A percentile compares a stretch with the other conserved stretches of the same genome.
These are phyloP conservation scores for Aurelia sp. DNA, from an alignment of 30 jellyfish, hydroid and myxozoan genomes.

Conservation along the genomic window DNA sequence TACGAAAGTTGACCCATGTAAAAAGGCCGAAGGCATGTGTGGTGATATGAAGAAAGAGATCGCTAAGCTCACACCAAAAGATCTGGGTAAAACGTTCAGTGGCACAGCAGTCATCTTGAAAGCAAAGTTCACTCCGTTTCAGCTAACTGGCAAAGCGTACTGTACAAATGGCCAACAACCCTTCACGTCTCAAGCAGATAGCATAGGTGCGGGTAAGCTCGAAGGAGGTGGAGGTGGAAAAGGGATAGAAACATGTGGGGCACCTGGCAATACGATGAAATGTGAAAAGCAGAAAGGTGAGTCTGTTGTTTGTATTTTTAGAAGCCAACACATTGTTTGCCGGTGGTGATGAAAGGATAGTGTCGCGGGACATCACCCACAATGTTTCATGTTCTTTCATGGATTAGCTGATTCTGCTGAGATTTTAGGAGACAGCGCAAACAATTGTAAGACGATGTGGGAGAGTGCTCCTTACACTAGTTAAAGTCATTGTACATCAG, in stretches of 20 bases:
- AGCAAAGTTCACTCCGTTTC: neutral
- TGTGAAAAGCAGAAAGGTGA: neutral
- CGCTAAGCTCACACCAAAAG: neutral
- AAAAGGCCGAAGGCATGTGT: neutral
- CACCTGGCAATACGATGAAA: neutral
- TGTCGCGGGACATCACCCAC: no score
- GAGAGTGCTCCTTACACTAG: no score
- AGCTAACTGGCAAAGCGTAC: neutral
- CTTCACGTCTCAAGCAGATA: neutral
- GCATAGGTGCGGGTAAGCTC: neutral
- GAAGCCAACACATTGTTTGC: no score
- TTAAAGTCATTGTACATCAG: no score
- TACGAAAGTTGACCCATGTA: constrained; percentile 39
- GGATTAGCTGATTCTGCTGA: no score
- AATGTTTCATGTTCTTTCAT: no score
- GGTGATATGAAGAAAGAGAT: neutral
- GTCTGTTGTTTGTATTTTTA: no score
- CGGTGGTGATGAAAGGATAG: no score
- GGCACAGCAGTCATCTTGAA: neutral
- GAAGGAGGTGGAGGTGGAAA: constrained; percentile 1
- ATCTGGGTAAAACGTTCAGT: neutral
- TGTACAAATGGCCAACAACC: neutral
- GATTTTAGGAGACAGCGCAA: no score
- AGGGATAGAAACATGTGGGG: constrained; percentile 5
- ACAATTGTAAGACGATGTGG: no score